phyloP scores from a whole-genome alignment of 1,140 invertebrate genomes.

The Diprion similis region DNA sequence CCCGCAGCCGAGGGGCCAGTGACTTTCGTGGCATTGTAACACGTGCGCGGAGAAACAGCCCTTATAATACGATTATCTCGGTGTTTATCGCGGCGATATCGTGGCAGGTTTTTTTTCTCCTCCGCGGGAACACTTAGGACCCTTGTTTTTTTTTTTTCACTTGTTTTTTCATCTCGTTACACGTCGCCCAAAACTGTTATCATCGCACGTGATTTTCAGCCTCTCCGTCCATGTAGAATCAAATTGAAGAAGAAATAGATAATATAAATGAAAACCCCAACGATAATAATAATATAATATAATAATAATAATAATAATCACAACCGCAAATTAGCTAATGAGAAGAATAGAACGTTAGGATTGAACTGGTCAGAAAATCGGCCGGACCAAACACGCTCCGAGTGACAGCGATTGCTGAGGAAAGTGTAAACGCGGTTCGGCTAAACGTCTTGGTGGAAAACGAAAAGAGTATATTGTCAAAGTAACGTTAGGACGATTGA shows the following conservation, averaged over 20 bases:
- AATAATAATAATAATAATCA: too few species aligned
- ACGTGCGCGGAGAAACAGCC: conserved; percentile 38
- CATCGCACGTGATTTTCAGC: too few species aligned
- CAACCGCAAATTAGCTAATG: too few species aligned
- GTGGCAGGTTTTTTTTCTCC: not conserved
- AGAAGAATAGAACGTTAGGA: too few species aligned
- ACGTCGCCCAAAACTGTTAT: not conserved
- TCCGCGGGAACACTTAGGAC: not conserved
- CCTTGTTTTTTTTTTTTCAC: not conserved
- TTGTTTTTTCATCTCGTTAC: not conserved
- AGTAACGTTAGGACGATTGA: too few species aligned
- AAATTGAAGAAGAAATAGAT: not conserved
- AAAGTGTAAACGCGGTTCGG: too few species aligned
- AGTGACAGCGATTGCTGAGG: too few species aligned
- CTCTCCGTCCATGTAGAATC: not conserved
- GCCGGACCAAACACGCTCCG: too few species aligned
- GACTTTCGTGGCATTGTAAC: conserved; percentile 49
- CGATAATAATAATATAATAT: too few species aligned
- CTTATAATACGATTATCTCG: not conserved
- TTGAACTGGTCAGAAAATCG: too few species aligned
- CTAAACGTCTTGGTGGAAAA: too few species aligned
- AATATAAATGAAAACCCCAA: not conserved
- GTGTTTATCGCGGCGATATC: not conserved
- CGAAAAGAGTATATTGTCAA: too few species aligned
- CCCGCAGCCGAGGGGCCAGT: conserved; percentile 42